Evolutionary conservation across 2,888 invertebrate species (phyloP), one percentile per base, ranked within the genome.

Genomic region (Tetropium fuscum): DNA sequence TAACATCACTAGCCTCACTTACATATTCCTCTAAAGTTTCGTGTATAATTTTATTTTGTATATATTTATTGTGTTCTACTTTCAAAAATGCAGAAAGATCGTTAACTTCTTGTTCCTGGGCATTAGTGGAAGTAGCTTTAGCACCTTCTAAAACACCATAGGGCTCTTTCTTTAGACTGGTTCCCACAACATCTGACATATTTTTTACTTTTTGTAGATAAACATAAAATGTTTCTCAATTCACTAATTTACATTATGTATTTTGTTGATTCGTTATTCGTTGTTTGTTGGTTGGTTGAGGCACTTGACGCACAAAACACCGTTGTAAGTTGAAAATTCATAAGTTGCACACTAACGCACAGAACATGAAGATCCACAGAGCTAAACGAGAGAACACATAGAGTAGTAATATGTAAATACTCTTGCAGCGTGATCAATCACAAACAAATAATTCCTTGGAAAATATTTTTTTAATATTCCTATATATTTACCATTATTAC

Each of bases 21-120:
- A 68, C 27, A 53, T 68, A 72, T 49, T 74, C 74, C 53, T 70
- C 60, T 44, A 78, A 41, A 10, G 69, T 63, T 44, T 77, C 73
- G 54, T 66, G 64, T 36, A 79, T 55, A 19, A 76, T 72, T 64
- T 75, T 74, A 54, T 73, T 70, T 54, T 73, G 53, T 40, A 68
- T 49, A 64, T 73, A 74, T 49, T 73, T 76, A 45, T 58, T 63
- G 34, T 70, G 63, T 60, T 77, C 75, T 5, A 64, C 58, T 63
- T 73, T 73, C 18, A 78, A 62, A 53, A 68, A 67, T 63, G 75
- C 67, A 10, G 68, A 64, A 13, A 71, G 58, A 64, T 78, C 71
- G 38, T 69, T 74, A 22, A 75, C 60, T 63, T 75, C 74, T 61
- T 75, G 70, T 56, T 66, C 59, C 36, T 64, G 66, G 25, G 63